phyloP scores from a whole-genome alignment of 2,888 invertebrate species.

The Psococerastis gibbosa region DNA sequence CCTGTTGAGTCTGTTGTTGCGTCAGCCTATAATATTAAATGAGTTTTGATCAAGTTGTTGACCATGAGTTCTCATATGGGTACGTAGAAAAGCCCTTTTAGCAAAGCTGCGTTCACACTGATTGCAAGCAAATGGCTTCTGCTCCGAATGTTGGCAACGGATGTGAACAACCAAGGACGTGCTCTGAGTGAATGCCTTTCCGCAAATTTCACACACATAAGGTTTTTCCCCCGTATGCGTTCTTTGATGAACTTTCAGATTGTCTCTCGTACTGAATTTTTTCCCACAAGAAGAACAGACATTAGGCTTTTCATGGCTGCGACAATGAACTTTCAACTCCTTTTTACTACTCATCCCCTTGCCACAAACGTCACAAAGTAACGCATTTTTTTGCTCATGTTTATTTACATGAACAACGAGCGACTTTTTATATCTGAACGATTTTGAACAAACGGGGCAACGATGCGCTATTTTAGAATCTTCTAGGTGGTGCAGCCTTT shows the following conservation, averaged over 20 bases:
- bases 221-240: constrained; percentile 32
- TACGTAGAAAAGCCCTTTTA: constrained; percentile 27
- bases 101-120: constrained; percentile 28
- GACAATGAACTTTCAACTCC: constrained; percentile 33
- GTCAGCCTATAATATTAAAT: not conserved
- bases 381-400: constrained; percentile 30
- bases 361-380: constrained; percentile 39
- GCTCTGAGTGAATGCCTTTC: constrained; percentile 32
- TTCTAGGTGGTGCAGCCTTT: constrained; percentile 16
- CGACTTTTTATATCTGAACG: constrained; percentile 24
- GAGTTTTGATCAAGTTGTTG: not conserved
- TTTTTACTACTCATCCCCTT: constrained; percentile 32
- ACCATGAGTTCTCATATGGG: constrained; percentile 20
- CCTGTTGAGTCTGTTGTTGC: no score
- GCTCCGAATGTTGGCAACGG: constrained; percentile 29
- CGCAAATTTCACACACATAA: constrained; percentile 30
- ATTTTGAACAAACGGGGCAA: constrained; percentile 31
- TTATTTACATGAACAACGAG: constrained; percentile 25
- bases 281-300: constrained; percentile 30
- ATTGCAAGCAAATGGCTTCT: constrained; percentile 28
- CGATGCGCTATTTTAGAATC: constrained; percentile 15
- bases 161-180: constrained; percentile 32
- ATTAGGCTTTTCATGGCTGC: constrained; percentile 35
- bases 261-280: constrained; percentile 28
- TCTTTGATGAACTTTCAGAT: constrained; percentile 27